A percentile compares a stretch with the other conserved stretches of the same genome.
Evolutionary conservation across 2,888 invertebrate genomes (phyloP).

Genomic region (Idaea aversata): DNA sequence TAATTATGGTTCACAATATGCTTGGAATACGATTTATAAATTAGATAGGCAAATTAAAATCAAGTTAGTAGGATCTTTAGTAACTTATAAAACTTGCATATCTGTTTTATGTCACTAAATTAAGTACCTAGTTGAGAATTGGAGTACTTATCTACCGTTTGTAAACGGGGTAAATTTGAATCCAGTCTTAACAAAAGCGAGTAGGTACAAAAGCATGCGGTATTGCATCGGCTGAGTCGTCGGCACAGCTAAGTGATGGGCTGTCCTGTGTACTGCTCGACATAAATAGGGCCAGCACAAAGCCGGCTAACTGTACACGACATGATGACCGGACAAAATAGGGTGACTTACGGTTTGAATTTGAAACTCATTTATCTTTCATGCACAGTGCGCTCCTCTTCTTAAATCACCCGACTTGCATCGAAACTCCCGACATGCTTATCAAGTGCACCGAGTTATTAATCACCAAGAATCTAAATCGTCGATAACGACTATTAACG

Average conservation of each 20-base stretch:
- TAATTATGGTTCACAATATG: too few species aligned
- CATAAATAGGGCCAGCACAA: slow-evolving; percentile 66
- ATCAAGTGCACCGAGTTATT: slow-evolving; percentile 50
- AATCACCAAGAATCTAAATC: slow-evolving; percentile 64
- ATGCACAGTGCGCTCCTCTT: slow-evolving; percentile 32
- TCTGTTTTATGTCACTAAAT: too few species aligned
- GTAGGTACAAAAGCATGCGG: slow-evolving; percentile 54
- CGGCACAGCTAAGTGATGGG: slow-evolving; percentile 53
- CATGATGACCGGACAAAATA: slow-evolving; percentile 60
- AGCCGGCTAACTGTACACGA: slow-evolving; percentile 65
- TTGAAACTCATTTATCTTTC: slow-evolving; percentile 24
- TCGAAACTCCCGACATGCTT: slow-evolving; percentile 29
- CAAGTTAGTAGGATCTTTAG: too few species aligned
- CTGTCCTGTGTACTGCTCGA: slow-evolving; percentile 49
- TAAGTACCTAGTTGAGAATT: too few species aligned
- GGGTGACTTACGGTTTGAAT: slow-evolving; percentile 51
- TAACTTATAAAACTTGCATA: not conserved
- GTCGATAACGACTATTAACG: slow-evolving; percentile 63
- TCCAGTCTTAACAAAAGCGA: slow-evolving; percentile 32
- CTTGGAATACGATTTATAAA: too few species aligned
- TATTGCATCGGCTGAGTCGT: slow-evolving; percentile 43
- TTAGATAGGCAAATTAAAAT: too few species aligned
- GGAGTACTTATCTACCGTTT: slow-evolving; percentile 13
- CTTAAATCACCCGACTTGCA: slow-evolving; percentile 32
- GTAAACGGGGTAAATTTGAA: slow-evolving; percentile 28